Conservation (phyloP, 2,797 vertebrate genomes). For the Danio albolineatus region DNA sequence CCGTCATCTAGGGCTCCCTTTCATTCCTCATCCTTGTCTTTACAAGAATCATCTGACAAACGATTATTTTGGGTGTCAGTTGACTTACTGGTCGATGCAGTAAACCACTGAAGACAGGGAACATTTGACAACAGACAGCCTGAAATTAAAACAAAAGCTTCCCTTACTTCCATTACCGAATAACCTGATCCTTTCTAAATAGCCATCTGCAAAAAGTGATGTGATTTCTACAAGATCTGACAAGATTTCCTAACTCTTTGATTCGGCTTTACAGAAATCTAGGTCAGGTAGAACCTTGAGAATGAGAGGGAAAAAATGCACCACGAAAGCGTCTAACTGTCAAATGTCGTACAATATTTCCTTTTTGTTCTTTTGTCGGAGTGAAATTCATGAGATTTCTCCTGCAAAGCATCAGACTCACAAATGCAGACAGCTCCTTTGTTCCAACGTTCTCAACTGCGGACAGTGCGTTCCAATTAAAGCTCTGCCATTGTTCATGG, state of each 20-base stretch:
- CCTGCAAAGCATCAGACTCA: conserved; percentile 52
- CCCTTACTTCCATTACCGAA: not conserved
- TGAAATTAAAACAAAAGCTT: conserved; percentile 4
- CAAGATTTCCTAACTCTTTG: conserved; percentile 48
- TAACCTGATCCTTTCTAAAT: conserved; percentile 1
- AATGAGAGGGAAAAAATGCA: conserved; percentile 12
- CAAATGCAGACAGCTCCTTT: conserved; percentile 52
- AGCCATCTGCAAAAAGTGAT: conserved; percentile 26
- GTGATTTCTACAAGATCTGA: conserved; percentile 62
- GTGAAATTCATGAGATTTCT: conserved; percentile 57
- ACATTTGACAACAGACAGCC: conserved; percentile 7
- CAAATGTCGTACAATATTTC: conserved; percentile 16
- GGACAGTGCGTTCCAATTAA: conserved; percentile 43
- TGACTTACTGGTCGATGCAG: not conserved
- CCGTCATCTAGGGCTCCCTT: not conserved
- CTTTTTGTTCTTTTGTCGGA: conserved; percentile 30
- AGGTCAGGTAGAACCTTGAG: conserved; percentile 60
- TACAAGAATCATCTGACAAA: not conserved
- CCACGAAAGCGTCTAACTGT: conserved; percentile 34
- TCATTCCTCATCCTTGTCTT: conserved; percentile 1
- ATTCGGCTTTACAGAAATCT: conserved; percentile 35
- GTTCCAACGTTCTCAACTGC: conserved; percentile 52
- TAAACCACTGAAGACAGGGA: conserved; percentile 2
- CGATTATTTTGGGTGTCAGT: conserved; percentile 7
- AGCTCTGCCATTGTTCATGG: conserved; percentile 47